Evolutionary conservation across 2,888 invertebrate genomes (phyloP), one percentile per base, ranked within the genome.

Genomic region (Pristionchus japonicus): DNA sequence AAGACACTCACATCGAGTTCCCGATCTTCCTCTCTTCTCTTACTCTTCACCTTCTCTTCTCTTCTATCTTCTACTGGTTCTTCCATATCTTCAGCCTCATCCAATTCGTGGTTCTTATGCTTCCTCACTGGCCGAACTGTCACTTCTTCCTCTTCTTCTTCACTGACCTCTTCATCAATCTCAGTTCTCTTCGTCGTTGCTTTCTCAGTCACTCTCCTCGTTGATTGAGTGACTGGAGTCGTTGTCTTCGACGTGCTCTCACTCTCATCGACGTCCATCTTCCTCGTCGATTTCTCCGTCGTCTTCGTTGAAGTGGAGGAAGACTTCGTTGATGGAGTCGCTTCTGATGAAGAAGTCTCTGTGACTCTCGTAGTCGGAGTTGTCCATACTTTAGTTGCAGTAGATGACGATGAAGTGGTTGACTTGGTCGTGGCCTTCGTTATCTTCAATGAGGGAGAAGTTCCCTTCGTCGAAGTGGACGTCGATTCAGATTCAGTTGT

Each of bases 111-210:
- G 11, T 40, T 47, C 13, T 27, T 49, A 27, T 80, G 47, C 49
- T 49, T 80, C 80, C 23, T 74, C 40, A 74, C 40, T 40, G 74
- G 20, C 23, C 40, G 27, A 37, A 27, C 31, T 80, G 15, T 49
- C 31, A 27, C 80, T 80, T 80, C 31, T n/a, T 43, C 43, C 31
- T 80, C 80, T 40, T 74, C 74, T 17, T 70, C 70, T 40, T 70
- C 70, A 6, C 27, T 31, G 4, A 64, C 23, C 20, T 70, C 70
- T 70, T 40, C 70, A 70, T 40, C 23, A 23, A 7, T 74, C 40
- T 74, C 40, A 9, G 2, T 20, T 23, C 11, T 74, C 64, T 67
- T 34, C 74, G 9, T 74, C 40, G 23, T 40, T 74, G 37, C 40
- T 27, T 74, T 74, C 40, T 40, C 40, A 37, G 9, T 31, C 40